Evolutionary conservation across 2,888 invertebrate species (phyloP).

Genomic region (Dicyrtoma fusca): DNA sequence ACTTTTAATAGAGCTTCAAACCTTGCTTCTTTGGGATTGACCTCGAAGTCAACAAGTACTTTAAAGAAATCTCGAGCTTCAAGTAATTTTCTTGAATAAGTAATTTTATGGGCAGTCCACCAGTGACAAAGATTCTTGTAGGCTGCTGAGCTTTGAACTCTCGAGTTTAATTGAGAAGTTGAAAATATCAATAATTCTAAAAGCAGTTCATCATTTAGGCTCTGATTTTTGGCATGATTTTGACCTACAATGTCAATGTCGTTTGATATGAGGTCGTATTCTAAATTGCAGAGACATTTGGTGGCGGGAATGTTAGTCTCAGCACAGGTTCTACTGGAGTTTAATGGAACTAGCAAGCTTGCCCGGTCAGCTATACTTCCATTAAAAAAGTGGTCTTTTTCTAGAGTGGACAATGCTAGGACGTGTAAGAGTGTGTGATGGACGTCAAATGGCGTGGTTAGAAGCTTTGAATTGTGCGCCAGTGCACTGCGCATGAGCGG

Average conservation of each 20-base stretch:
- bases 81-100: background rate
- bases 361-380: background rate
- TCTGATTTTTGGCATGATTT: no score
- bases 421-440: slow-evolving; percentile 65
- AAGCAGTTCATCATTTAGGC: no score
- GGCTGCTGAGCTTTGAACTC: background rate
- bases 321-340: slow-evolving; percentile 8
- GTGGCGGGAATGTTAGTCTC: background rate
- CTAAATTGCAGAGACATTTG: slow-evolving; percentile 24
- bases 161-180: background rate
- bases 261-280: no score
- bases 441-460: slow-evolving; percentile 77
- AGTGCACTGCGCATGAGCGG: slow-evolving; percentile 65
- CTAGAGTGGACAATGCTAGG: background rate
- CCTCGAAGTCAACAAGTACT: slow-evolving; percentile 17
- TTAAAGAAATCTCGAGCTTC: background rate
- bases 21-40: slow-evolving; percentile 9
- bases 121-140: slow-evolving; percentile 3
- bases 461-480: slow-evolving; percentile 66
- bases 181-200: slow-evolving; percentile 19
- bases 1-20: slow-evolving; percentile 28
- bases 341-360: slow-evolving; percentile 21
- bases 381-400: background rate
- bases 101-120: background rate
- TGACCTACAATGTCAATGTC: no score